Evolutionary conservation across 1,140 invertebrate species (phyloP).

Genomic region (Ceratoteleas bidentatus): DNA sequence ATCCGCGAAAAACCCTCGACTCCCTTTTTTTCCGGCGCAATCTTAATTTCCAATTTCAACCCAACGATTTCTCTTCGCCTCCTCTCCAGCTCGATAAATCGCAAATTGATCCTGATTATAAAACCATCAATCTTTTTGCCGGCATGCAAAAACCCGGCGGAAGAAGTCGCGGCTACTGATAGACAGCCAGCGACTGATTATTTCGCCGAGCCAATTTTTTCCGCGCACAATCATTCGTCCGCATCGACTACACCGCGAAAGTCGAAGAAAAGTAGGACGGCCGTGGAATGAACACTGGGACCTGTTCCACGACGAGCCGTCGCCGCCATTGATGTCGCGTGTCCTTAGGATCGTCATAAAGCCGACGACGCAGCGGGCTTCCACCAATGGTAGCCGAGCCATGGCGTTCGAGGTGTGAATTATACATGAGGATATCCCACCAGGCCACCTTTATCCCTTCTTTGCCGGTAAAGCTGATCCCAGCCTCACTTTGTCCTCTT

Average conservation of each 20-base stretch:
- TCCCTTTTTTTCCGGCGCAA: no score
- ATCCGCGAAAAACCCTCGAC: no score
- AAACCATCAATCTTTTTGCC: constrained; percentile 47
- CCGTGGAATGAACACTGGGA: constrained; percentile 58
- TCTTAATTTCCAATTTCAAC: no score
- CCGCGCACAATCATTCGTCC: no score
- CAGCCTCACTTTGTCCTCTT: constrained; percentile 61
- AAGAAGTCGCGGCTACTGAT: constrained; percentile 41
- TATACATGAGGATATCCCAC: constrained; percentile 80
- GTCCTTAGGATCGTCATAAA: constrained; percentile 73
- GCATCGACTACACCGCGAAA: no score
- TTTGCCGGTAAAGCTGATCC: constrained; percentile 53
- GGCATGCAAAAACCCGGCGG: constrained; percentile 36
- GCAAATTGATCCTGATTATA: constrained; percentile 48
- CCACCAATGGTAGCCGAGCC: constrained; percentile 77
- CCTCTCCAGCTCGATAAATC: no score
- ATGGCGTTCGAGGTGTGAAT: constrained; percentile 81
- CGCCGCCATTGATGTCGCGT: constrained; percentile 66
- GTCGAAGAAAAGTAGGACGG: constrained; percentile 52
- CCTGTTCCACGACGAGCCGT: constrained; percentile 40
- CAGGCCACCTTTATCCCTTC: constrained; percentile 62
- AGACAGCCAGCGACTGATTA: constrained; percentile 38
- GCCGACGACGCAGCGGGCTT: constrained; percentile 69
- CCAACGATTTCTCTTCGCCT: no score
- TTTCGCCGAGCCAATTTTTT: constrained; percentile 31